Conservation (phyloP, 1,140 invertebrate genomes). For the Leptestheria dahalacensis region DNA sequence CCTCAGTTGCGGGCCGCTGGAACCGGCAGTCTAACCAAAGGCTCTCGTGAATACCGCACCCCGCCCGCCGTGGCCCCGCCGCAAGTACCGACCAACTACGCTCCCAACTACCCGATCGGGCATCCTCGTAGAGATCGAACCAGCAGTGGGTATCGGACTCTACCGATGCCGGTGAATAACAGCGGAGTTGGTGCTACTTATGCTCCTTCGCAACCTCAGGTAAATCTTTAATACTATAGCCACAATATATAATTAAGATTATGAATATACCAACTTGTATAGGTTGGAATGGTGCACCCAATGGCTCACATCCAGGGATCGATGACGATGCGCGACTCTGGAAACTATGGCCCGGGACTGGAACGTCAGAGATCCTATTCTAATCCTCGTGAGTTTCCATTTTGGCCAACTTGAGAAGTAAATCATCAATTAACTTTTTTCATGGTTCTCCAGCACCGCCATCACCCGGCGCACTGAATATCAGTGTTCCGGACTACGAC, state of each 20-base stretch:
- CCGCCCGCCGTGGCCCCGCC: conserved; percentile 88
- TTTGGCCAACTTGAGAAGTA: no score
- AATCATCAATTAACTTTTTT: background rate
- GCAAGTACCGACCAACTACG: conserved; percentile 85
- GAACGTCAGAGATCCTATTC: conserved; percentile 14
- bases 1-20: conserved; percentile 55
- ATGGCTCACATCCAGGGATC: conserved; percentile 23
- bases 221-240: background rate
- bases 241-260: background rate
- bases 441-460: conserved; percentile 12
- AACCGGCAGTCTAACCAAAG: conserved; percentile 45
- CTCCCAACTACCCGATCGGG: conserved; percentile 77
- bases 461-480: conserved; percentile 11
- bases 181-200: background rate
- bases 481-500: conserved; percentile 9
- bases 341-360: conserved; percentile 8
- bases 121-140: conserved; percentile 40
- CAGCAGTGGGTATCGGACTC: conserved; percentile 45
- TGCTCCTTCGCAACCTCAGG: background rate
- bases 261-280: conserved; percentile 27
- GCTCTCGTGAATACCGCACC: conserved; percentile 73
- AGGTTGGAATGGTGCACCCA: conserved; percentile 28
- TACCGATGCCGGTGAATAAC: conserved; percentile 21
- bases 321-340: background rate
- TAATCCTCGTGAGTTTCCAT: conserved; percentile 9